These are phyloP conservation scores for Rhynchophorus ferrugineus DNA, from an alignment of 1,140 invertebrate species.

Conservation along the genomic window DNA sequence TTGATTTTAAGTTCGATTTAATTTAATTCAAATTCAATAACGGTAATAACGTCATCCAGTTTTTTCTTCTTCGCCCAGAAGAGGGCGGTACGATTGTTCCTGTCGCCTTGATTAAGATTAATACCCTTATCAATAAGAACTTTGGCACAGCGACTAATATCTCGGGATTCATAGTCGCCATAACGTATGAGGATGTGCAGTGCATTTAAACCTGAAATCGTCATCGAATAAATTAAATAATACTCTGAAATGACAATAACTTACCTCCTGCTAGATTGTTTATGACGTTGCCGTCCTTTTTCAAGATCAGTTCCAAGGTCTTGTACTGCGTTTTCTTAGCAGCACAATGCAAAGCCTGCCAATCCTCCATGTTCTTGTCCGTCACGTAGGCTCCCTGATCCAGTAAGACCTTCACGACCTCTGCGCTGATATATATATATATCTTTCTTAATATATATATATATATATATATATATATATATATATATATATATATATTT, in stretches of 20 bases:
- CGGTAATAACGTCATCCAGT: slow-evolving; percentile 5
- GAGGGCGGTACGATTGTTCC: slow-evolving; percentile 49
- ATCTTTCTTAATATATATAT: no score
- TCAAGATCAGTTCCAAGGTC: slow-evolving; percentile 48
- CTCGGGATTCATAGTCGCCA: slow-evolving; percentile 43
- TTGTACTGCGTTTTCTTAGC: slow-evolving; percentile 49
- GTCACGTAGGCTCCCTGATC: slow-evolving; percentile 26
- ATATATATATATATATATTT: no score
- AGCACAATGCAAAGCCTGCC: slow-evolving; percentile 52
- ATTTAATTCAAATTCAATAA: slow-evolving; percentile 1
- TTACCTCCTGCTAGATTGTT: slow-evolving; percentile 7
- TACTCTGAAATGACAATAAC: background rate
- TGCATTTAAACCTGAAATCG: slow-evolving; percentile 50
- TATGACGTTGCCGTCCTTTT: slow-evolving; percentile 33
- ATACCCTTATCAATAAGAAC: slow-evolving; percentile 50
- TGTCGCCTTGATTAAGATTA: slow-evolving; percentile 57
- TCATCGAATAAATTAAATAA: no score
- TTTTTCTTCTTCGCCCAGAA: slow-evolving; percentile 53
- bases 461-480: no score
- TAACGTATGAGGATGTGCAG: slow-evolving; percentile 54
- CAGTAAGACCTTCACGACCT: slow-evolving; percentile 28
- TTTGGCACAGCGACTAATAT: slow-evolving; percentile 46
- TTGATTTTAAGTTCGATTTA: no score
- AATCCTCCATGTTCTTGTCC: slow-evolving; percentile 18
- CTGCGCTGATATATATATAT: slow-evolving; percentile 14